Conservation (phyloP, 2,797 vertebrate species). For the Myiotriccus ornatus region DNA sequence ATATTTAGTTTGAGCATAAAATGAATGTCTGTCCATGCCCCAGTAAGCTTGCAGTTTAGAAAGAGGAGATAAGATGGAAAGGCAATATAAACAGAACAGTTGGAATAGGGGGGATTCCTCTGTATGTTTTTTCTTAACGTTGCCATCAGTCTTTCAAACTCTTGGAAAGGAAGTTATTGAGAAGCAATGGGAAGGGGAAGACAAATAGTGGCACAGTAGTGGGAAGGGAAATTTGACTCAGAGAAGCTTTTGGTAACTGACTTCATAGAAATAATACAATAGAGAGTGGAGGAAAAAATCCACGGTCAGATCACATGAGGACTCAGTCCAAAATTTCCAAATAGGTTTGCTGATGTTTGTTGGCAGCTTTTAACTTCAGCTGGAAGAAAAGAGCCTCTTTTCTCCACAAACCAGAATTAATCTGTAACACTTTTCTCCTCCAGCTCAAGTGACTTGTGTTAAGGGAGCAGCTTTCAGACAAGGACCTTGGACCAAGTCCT, state of each 20-base stretch:
- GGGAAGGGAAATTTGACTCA: not conserved
- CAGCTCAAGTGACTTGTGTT: conserved; percentile 48
- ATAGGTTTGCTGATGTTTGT: conserved; percentile 28
- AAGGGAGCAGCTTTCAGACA: conserved; percentile 44
- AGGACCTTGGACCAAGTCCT: conserved; percentile 19
- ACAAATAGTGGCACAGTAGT: not conserved
- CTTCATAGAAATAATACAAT: not conserved
- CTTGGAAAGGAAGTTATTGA: not conserved
- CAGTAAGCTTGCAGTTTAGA: not conserved
- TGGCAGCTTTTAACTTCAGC: conserved; percentile 37
- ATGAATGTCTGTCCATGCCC: not conserved
- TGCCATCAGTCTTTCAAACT: not conserved
- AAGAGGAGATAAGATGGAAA: not conserved
- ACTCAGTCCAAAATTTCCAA: conserved; percentile 40
- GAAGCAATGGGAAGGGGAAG: not conserved
- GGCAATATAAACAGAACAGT: not conserved
- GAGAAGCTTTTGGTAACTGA: conserved; percentile 13
- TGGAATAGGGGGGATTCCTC: not conserved
- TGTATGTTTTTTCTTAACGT: not conserved
- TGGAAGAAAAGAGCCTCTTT: conserved; percentile 44
- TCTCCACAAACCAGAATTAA: conserved; percentile 34
- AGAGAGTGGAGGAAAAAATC: conserved; percentile 1
- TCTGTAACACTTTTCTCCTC: conserved; percentile 35
- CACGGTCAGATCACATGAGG: not conserved
- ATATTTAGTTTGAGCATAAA: not conserved